Evolutionary conservation across 1,140 invertebrate genomes (phyloP).

Genomic region (Magallana ariakensis): DNA sequence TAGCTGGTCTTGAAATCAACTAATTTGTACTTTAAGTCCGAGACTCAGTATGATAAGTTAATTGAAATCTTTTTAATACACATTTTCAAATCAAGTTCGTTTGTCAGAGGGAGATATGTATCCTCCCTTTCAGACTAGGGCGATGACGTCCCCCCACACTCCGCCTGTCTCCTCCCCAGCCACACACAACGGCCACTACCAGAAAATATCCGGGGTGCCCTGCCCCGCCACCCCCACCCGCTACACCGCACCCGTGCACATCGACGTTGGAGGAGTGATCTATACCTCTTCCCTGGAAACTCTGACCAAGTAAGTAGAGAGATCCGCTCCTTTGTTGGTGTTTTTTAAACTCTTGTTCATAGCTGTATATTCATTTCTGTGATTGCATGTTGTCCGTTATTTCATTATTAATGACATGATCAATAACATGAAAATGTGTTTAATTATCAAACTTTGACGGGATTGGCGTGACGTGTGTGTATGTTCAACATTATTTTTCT

Average conservation of each 20-base stretch:
- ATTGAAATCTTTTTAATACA: too few relatives aligned
- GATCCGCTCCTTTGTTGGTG: background rate
- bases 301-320: conserved; percentile 91
- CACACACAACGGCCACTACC: conserved; percentile 69
- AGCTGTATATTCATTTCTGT: background rate
- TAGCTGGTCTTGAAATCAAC: too few relatives aligned
- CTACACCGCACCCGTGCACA: conserved; percentile 97
- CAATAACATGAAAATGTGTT: background rate
- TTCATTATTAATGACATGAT: background rate
- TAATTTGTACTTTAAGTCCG: too few relatives aligned
- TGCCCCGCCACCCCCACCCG: conserved; percentile 94
- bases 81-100: too few relatives aligned
- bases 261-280: conserved; percentile 97
- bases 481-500: background rate
- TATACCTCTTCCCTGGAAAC: conserved; percentile 98
- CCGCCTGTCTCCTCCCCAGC: conserved; percentile 62
- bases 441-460: too few relatives aligned
- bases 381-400: too few relatives aligned
- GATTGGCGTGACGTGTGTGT: background rate
- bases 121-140: background rate
- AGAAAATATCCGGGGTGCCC: conserved; percentile 87
- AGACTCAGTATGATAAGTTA: too few relatives aligned
- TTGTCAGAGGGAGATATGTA: background rate
- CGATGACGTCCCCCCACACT: conserved; percentile 63
- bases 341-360: background rate